Evolutionary conservation across 2,888 invertebrate species (phyloP), one percentile per base, ranked within the genome.

Genomic region (Pteria penguin): DNA sequence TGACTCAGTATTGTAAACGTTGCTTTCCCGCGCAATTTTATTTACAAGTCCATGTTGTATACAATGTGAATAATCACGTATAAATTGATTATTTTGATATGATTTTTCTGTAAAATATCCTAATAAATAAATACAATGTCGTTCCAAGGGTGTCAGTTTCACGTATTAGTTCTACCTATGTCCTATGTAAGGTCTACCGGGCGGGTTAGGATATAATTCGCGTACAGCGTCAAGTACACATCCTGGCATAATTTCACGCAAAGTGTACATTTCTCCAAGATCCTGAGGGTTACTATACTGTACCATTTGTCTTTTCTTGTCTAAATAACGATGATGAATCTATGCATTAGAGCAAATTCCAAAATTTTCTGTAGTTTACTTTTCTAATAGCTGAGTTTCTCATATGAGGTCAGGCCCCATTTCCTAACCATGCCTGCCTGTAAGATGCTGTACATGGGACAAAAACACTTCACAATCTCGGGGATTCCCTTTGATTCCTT

Each of bases 171-270:
- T 8, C 61, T 31, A 61, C 61, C n/a, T 61, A 29, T 61, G 61
- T 61, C 29, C 29, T 29, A 61, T 61, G 61, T 61, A 61, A 8
- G 29, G 61, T 61, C 61, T 29, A 8, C 61, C 61, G 14, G 61
- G 27, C 18, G 61, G 61, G 27, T 61, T 61, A 18, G 61, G 61
- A 18, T 61, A 61, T n/a, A 61, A 61, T 8, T 61, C 27, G 27
- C 61, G 26, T 29, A 61, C 61, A 27, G 31, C 8, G 45, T 45
- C 45, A 45, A 45, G n/a, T n/a, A n/a, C n/a, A n/a, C n/a, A n/a
- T 45, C 18, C 45, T 18, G 45, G 45, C 45, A 45, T 45, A 45
- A 45, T 45, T 45, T 45, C 45, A 45, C 45, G 45, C 45, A 45
- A 45, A 45, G 45, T 45, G 45, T 45, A 45, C 45, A 45, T 45